A percentile compares a stretch with the other conserved stretches of the same genome.
These are phyloP conservation scores for Serrognathus titanus DNA, from an alignment of 2,888 invertebrate genomes.

Conservation along the genomic window DNA sequence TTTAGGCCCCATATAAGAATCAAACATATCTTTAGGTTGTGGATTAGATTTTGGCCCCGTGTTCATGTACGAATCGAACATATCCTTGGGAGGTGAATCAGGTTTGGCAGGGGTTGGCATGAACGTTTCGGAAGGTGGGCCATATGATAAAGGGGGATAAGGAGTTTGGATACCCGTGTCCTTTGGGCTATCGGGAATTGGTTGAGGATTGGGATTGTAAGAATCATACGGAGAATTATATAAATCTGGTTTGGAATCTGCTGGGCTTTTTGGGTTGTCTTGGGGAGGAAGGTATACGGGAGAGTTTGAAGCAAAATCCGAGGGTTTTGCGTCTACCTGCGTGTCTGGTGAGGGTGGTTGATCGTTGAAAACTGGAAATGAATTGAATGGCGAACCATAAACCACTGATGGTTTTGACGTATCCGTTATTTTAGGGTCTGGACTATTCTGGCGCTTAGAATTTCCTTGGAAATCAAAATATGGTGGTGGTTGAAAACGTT, in stretches of 20 bases:
- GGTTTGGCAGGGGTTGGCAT: slow-evolving; percentile 3
- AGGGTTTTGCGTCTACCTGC: neutral
- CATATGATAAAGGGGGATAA: slow-evolving; percentile 5
- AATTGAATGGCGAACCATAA: slow-evolving; percentile 24
- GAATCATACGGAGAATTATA: slow-evolving; percentile 40
- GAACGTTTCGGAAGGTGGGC: slow-evolving; percentile 15
- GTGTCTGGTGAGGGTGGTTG: slow-evolving; percentile 5
- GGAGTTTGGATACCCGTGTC: no score
- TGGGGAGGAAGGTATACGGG: slow-evolving; percentile 9
- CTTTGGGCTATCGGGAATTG: no score
- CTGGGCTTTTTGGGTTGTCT: slow-evolving; percentile 17
- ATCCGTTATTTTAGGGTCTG: neutral
- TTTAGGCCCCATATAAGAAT: neutral
- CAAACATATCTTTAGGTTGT: neutral
- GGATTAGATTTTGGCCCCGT: neutral
- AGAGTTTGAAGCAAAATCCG: neutral
- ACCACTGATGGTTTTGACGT: slow-evolving; percentile 21
- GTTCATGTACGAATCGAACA: neutral
- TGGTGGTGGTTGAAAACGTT: slow-evolving; percentile 45
- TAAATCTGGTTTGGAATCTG: slow-evolving; percentile 18
- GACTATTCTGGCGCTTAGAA: neutral
- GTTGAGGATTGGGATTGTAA: slow-evolving; percentile 35
- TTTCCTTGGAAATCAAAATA: slow-evolving; percentile 37
- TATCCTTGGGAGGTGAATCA: neutral
- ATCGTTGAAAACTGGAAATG: slow-evolving; percentile 14